Percentiles rank a stretch among this genome's conserved stretches.
Evolutionary conservation across 53 echinoderm and acorn worm genomes (phyloP).

Genomic region (Stichopus horrens): DNA sequence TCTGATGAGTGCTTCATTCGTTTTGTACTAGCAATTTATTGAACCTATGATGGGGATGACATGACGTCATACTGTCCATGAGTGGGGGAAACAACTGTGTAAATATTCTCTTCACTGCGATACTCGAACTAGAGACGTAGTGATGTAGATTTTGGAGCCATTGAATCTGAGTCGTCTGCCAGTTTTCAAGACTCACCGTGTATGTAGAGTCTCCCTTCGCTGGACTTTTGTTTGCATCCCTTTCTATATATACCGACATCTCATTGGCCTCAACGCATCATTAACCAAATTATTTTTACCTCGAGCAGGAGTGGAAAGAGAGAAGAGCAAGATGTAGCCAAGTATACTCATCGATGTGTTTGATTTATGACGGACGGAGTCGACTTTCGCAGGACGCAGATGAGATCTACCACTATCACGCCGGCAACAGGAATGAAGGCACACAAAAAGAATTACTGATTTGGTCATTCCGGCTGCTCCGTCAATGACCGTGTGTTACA

Average conservation of each 20-base stretch:
- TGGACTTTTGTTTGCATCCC: neutral
- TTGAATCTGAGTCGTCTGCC: neutral
- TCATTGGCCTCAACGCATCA: neutral
- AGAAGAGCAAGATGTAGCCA: neutral
- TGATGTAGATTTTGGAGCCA: neutral
- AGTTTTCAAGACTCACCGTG: neutral
- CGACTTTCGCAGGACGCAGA: neutral
- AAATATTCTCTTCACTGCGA: too few species aligned
- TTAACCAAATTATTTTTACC: slow-evolving; percentile 3
- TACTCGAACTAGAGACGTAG: neutral
- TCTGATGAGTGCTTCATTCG: too few species aligned
- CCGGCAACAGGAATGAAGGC: neutral
- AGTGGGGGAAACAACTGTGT: too few species aligned
- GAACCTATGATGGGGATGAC: too few species aligned
- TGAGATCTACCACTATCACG: neutral
- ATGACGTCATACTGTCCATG: too few species aligned
- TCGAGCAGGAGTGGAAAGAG: neutral
- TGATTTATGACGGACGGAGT: slow-evolving; percentile 10
- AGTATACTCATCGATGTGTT: neutral
- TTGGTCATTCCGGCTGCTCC: neutral
- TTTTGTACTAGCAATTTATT: too few species aligned
- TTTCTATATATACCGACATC: too few species aligned
- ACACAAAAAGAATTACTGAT: neutral
- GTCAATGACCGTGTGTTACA: neutral
- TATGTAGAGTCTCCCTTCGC: neutral